These are phyloP conservation scores for Tanypteryx hageni DNA, from an alignment of 2,888 invertebrate genomes.

Conservation along the genomic window DNA sequence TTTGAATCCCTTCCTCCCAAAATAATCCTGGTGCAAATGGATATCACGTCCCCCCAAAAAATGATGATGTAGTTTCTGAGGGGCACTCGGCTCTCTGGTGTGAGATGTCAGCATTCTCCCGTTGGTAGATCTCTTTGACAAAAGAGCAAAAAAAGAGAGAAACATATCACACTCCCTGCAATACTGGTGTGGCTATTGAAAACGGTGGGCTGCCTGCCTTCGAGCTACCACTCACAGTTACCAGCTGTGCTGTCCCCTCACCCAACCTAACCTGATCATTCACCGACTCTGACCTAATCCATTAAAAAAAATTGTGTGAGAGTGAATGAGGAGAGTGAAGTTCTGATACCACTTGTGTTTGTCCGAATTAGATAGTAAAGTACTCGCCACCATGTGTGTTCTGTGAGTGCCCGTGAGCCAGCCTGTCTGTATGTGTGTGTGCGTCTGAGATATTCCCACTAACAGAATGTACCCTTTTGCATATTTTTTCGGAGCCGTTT, in stretches of 20 bases:
- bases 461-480: conserved; percentile 62
- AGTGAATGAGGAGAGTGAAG: conserved; percentile 46
- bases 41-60: not conserved
- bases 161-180: not conserved
- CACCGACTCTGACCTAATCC: not conserved
- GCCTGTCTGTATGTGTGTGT: conserved; percentile 10
- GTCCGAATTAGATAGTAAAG: conserved; percentile 55
- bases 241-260: conserved; percentile 30
- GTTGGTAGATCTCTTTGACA: conserved; percentile 35
- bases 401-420: not conserved
- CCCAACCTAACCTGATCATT: conserved; percentile 17
- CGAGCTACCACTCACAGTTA: not conserved
- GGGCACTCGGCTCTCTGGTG: conserved; percentile 31
- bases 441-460: conserved; percentile 37
- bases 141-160: not conserved
- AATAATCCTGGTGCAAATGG: not conserved
- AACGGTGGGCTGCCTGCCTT: conserved; percentile 14
- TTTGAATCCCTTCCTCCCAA: not conserved
- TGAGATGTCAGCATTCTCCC: conserved; percentile 15
- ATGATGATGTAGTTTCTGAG: not conserved
- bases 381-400: conserved; percentile 13
- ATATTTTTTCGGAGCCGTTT: conserved; percentile 14
- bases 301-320: conserved; percentile 23
- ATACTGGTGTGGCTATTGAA: not conserved
- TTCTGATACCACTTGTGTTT: conserved; percentile 53